phyloP scores from a whole-genome alignment of 2,888 invertebrate species.

The Anthrax anthrax region DNA sequence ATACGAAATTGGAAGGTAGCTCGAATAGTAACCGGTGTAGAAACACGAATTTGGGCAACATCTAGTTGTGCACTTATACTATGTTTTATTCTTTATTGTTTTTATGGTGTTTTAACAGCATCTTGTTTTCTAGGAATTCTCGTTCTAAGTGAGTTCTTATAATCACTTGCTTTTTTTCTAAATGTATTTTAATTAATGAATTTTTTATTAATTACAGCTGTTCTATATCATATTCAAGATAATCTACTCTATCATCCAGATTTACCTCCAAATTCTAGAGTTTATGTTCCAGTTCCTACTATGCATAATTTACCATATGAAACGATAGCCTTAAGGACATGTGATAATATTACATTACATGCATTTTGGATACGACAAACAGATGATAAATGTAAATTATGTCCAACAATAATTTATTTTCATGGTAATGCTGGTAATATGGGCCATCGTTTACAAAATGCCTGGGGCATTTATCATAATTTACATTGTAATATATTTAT shows the following conservation, averaged over 20 bases:
- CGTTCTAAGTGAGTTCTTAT: conserved; percentile 46
- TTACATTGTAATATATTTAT: conserved; percentile 75
- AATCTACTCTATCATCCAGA: conserved; percentile 78
- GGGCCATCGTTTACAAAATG: conserved; percentile 83
- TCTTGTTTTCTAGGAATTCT: conserved; percentile 54
- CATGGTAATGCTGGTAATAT: conserved; percentile 97
- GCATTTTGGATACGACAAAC: conserved; percentile 69
- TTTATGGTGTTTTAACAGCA: conserved; percentile 64
- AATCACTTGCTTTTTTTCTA: neutral
- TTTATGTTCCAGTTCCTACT: conserved; percentile 76
- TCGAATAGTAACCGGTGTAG: conserved; percentile 12
- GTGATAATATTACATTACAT: conserved; percentile 64
- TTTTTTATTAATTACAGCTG: conserved; percentile 40
- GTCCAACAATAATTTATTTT: conserved; percentile 76
- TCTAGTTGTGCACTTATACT: conserved; percentile 58
- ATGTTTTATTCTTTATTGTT: conserved; percentile 66
- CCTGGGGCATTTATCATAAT: conserved; percentile 68
- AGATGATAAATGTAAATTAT: conserved; percentile 47
- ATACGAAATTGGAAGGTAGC: conserved; percentile 12
- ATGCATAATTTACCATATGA: conserved; percentile 78
- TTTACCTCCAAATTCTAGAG: conserved; percentile 73
- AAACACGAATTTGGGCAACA: conserved; percentile 56
- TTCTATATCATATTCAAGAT: conserved; percentile 77
- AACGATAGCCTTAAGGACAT: conserved; percentile 58
- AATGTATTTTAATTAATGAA: neutral